Base-by-base conservation (phyloP, 2,797 vertebrate genomes). In the Epinephelus malabaricus region DNA sequence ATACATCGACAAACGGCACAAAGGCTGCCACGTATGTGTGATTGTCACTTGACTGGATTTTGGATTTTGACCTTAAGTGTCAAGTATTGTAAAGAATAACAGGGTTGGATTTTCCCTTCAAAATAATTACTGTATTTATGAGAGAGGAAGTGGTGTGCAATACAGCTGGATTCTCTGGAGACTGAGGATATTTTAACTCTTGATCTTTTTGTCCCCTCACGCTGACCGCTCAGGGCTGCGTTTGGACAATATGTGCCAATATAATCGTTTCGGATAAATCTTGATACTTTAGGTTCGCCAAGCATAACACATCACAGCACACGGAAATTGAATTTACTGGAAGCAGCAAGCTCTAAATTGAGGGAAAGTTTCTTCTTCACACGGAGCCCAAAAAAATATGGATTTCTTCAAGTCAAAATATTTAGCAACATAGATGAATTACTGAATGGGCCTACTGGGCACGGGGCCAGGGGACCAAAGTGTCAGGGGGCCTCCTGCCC, bases 161-260 rank as follows among this genome's bases (percentile, higher is more conserved):
- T 21, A 54, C 60, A 79, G 64, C 54, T 72, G 73, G 73, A 27
- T 74, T 61, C 72, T 82, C 79, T 13, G 1, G 76, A 65, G 81
- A 56, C 5, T 18, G 19, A 18, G 38, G 69, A 78, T 73, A 38
- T 77, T 80, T 59, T 83, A 85, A 88, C 84, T 56, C 30, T 43
- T 79, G 72, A 87, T 54, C 66, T 23, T 49, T 68, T 56, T 34
- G 51, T 65, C 63, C 61, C 27, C 4, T 79, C 58, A 30, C 19
- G 17, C 47, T 70, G 85, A 83, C 78, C 61, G 2, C 17, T 64
- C 19, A 38, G 9, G 15, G 18, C 67, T 65, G n/a, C 8, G 4
- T 71, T 80, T 83, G 69, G 62, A 51, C 56, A 68, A 25, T 1
- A 40, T 23, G 17, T 40, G 30, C 38, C 69, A 80, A 50, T 17